phyloP scores from a whole-genome alignment of 2,888 invertebrate species.

The Galerucella nymphaeae region DNA sequence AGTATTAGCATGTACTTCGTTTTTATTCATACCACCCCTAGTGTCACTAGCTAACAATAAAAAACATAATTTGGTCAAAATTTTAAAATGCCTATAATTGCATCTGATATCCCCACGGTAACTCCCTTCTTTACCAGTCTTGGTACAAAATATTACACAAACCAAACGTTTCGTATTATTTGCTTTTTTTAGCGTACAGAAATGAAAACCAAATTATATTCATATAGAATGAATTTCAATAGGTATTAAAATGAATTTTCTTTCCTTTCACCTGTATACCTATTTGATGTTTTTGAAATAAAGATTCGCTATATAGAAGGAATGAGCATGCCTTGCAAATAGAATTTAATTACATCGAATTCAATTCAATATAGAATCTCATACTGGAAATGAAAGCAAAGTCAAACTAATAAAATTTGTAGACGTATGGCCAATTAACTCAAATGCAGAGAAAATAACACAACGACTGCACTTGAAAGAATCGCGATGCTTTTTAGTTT shows the following conservation, averaged over 20 bases:
- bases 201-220: neutral
- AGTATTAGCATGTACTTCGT: no score
- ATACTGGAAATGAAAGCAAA: neutral
- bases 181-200: neutral
- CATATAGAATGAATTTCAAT: neutral
- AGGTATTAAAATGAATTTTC: neutral
- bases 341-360: neutral
- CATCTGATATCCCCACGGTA: no score
- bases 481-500: neutral
- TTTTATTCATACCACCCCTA: no score
- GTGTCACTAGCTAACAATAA: no score
- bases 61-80: no score
- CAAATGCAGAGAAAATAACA: neutral
- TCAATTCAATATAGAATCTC: neutral
- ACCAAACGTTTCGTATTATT: no score
- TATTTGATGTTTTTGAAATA: neutral
- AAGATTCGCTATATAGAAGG: neutral
- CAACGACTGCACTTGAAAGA: neutral
- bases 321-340: neutral
- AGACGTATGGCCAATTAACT: neutral
- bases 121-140: no score
- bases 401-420: neutral
- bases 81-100: no score
- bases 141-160: no score
- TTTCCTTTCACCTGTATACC: neutral